Evolutionary conservation across 2,888 invertebrate genomes (phyloP), one percentile per base, ranked within the genome.

Genomic region (Melieria omissa): DNA sequence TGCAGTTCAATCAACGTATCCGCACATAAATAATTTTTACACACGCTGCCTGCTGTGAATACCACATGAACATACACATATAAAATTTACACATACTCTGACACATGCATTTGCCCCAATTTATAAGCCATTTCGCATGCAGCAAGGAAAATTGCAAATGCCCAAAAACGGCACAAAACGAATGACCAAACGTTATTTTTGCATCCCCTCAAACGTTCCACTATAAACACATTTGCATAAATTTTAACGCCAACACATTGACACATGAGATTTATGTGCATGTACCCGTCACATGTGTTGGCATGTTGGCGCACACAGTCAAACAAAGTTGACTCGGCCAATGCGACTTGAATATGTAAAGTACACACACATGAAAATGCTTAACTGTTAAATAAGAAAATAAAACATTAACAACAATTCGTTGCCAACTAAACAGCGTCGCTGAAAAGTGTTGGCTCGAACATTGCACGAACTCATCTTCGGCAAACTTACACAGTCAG

Each of bases 1-100:
- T 49, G 41, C 46, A 44, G 65, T 65, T 55, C 65, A 65, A 65
- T 65, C 65, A 65, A 55, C 45, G 5, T 54, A 12, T 14, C n/a
- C 54, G 55, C 44, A 55, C 45, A 55, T 65, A 65, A 45, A 65
- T 49, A 65, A 65, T 44, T 55, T 55, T 55, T 9, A 55, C 14
- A 55, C 54, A 14, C 44, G 54, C 12, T 6, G 6, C 4, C 4
- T 12, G 47, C 49, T 61, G 29, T 7, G 41, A 12, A 44, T 58
- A 14, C 8, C 44, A 49, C 42, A 65, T 42, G n/a, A 41, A 42
- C 29, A 10, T 52, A 52, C 5, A 45, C 16, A 61, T 46, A 9
- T 61, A 4, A 1, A 8, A 52, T 52, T 42, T 9, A 64, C 12
- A 64, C 4, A 41, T 44, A 52, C 0, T 42, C 8, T 54, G n/a